Evolutionary conservation across 2,113 vertebrate species (phyloP), one percentile per base, ranked within the genome.

Genomic region (Corythoichthys intestinalis): DNA sequence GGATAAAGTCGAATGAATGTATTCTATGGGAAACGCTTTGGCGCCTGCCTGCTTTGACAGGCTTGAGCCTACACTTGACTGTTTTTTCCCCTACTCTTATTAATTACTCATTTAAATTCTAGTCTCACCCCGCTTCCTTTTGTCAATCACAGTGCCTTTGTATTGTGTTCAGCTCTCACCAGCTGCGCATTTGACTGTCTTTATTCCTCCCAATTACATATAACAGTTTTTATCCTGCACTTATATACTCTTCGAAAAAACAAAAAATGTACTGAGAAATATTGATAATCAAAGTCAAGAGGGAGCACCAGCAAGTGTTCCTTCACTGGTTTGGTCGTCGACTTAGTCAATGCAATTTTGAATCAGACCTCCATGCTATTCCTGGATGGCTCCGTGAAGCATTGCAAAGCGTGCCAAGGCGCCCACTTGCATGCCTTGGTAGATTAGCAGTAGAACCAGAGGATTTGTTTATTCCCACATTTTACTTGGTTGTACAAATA

Each of bases 101-200:
- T 85, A 84, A 83, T 83, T 74, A 67, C 74, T 80, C 15, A 79
- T 82, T 79, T 79, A 20, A 79, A 73, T 87, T 75, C 78, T 44
- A 20, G 46, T 70, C 68, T 76, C 20, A 1, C 60, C 41, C 41
- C 47, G 60, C 48, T 73, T 69, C 48, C 71, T 68, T 77, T 77
- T 73, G 77, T 85, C 74, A 70, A 41, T 79, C 75, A 73, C 65
- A 35, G 65, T 44, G 79, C 59, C 20, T 70, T 79, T 81, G 70
- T 82, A 58, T 81, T 73, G 67, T 60, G n/a, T 66, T 76, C 46
- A 73, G 72, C 76, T 71, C 61, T 72, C 63, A 44, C 37, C 69
- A 72, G 69, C 74, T 72, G 14, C 10, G 12, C 1, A 38, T 61
- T 41, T 61, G 60, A 62, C 61, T 77, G 58, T 58, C 58, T 74